These are phyloP conservation scores for Acleris literana DNA, from an alignment of 2,888 invertebrate species.

Conservation along the genomic window DNA sequence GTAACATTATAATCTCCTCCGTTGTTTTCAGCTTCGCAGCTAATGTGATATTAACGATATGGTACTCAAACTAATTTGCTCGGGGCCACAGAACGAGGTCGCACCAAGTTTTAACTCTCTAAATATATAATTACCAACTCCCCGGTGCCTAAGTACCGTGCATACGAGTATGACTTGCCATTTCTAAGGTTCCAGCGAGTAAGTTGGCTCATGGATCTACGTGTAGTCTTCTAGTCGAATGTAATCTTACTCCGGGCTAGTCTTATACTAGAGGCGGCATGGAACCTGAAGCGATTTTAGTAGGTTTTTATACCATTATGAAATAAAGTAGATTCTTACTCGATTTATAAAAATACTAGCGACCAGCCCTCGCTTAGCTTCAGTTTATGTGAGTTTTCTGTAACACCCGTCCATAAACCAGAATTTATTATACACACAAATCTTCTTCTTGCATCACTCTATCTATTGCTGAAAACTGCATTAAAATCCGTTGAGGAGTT, in stretches of 20 bases:
- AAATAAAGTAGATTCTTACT: no score
- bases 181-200: constrained; percentile 17
- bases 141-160: constrained; percentile 43
- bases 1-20: constrained; percentile 28
- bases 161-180: constrained; percentile 24
- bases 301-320: no score
- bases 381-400: no score
- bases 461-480: no score
- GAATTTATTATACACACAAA: no score
- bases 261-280: not conserved
- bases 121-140: constrained; percentile 65
- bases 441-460: no score
- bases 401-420: no score
- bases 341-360: no score
- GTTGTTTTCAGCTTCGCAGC: constrained; percentile 47
- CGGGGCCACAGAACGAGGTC: constrained; percentile 62
- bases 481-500: no score
- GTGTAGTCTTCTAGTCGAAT: constrained; percentile 1
- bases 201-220: not conserved
- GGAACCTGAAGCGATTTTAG: no score
- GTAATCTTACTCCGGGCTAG: constrained; percentile 8
- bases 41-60: constrained; percentile 70
- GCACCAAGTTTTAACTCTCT: constrained; percentile 65
- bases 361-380: no score
- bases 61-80: constrained; percentile 65